Conservation (phyloP, 2,888 invertebrate genomes). For the Bembecia ichneumoniformis region DNA sequence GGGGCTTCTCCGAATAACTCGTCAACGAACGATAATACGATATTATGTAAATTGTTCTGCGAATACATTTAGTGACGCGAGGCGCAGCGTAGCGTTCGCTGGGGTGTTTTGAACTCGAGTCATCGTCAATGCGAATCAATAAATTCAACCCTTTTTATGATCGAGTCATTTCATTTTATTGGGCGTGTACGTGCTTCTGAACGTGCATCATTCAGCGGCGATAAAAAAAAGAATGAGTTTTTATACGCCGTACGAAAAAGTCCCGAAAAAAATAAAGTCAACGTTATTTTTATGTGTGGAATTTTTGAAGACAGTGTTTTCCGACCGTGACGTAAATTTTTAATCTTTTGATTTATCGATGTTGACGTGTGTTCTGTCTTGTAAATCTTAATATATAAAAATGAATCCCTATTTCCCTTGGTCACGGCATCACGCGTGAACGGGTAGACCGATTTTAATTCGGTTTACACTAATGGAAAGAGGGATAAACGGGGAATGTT, state of each 20-base stretch:
- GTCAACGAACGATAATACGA: constrained; percentile 39
- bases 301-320: constrained; percentile 5
- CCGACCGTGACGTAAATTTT: too few species aligned
- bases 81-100: neutral
- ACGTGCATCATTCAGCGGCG: constrained; percentile 55
- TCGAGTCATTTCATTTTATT: constrained; percentile 64
- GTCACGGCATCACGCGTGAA: too few species aligned
- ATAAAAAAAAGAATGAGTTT: constrained; percentile 55
- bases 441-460: too few species aligned
- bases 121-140: constrained; percentile 61
- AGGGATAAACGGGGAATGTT: too few species aligned
- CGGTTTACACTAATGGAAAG: too few species aligned
- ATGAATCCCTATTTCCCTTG: too few species aligned
- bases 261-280: constrained; percentile 30
- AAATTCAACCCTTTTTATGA: constrained; percentile 68
- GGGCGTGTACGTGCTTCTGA: constrained; percentile 47
- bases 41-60: constrained; percentile 56
- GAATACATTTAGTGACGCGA: neutral
- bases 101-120: constrained; percentile 2
- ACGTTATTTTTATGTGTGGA: constrained; percentile 28
- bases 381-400: too few species aligned
- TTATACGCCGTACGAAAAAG: constrained; percentile 37
- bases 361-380: too few species aligned
- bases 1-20: constrained; percentile 35
- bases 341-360: too few species aligned